Percentiles rank a stretch among this genome's conserved stretches.
Evolutionary conservation across 2,797 vertebrate genomes (phyloP).

Genomic region (Cryptoblepharus egeriae): DNA sequence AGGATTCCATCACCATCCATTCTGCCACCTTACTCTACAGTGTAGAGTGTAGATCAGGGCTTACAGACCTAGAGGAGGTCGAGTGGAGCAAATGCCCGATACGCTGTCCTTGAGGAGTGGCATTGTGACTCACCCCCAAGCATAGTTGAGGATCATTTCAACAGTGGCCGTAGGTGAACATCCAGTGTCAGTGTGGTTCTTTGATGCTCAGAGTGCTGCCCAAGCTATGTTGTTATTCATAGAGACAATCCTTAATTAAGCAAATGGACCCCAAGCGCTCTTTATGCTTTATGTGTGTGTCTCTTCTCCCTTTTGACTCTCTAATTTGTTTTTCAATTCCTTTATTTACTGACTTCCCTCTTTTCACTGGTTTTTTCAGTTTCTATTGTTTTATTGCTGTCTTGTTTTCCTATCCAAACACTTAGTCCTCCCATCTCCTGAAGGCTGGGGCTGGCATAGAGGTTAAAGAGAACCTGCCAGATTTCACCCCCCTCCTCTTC

Average conservation of each 20-base stretch:
- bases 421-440: background rate
- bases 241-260: background rate
- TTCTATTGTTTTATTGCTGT: slow-evolving; percentile 33
- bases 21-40: background rate
- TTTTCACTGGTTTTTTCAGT: background rate
- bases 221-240: background rate
- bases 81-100: too few species aligned
- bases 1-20: background rate
- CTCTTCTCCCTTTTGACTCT: slow-evolving; percentile 26
- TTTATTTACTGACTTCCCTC: slow-evolving; percentile 10
- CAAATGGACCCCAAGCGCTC: accelerated
- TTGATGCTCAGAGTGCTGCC: too few species aligned
- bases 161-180: too few species aligned
- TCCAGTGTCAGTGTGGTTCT: too few species aligned
- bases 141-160: too few species aligned
- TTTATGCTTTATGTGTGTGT: background rate
- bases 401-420: background rate
- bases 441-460: slow-evolving; percentile 17
- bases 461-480: slow-evolving; percentile 43
- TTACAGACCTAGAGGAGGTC: too few species aligned
- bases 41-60: background rate
- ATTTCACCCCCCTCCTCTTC: slow-evolving; percentile 41
- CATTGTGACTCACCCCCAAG: too few species aligned
- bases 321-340: background rate
- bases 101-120: too few species aligned